Conservation (phyloP, 2,797 vertebrate genomes). For the Pseudomugil tenellus region DNA sequence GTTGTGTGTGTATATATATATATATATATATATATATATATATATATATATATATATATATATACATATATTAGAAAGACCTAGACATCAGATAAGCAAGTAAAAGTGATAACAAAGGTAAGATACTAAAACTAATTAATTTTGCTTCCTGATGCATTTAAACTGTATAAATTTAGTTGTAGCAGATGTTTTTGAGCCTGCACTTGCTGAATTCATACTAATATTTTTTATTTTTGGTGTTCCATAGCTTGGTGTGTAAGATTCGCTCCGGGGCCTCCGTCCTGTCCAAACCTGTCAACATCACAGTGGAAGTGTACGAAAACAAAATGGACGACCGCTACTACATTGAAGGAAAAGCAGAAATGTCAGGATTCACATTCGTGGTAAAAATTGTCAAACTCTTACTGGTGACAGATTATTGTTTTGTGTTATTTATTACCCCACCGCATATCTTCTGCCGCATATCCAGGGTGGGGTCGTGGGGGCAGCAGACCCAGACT, state of each 20-base stretch:
- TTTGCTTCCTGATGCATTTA: not conserved
- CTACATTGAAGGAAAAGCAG: constrained; percentile 82
- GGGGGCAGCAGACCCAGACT: too few species aligned
- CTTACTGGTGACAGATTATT: not conserved
- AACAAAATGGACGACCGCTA: constrained; percentile 78
- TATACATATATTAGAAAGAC: too few species aligned
- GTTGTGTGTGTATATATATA: too few species aligned
- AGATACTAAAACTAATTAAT: not conserved
- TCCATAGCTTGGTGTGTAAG: constrained; percentile 86
- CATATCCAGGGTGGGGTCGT: too few species aligned
- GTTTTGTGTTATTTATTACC: too few species aligned
- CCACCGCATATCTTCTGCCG: too few species aligned
- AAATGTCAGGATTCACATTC: constrained; percentile 86
- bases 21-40: too few species aligned
- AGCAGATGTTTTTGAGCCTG: not conserved
- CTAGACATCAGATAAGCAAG: too few species aligned
- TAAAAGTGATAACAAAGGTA: not conserved
- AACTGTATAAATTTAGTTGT: constrained; percentile 1
- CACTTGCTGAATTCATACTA: not conserved
- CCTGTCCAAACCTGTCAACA: constrained; percentile 67
- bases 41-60: too few species aligned
- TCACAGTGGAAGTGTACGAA: constrained; percentile 87
- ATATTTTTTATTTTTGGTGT: constrained; percentile 31
- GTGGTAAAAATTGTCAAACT: constrained; percentile 81
- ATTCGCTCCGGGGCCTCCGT: constrained; percentile 77